Evolutionary conservation across 2,888 invertebrate species (phyloP).

Genomic region (Mycalesis mineus): DNA sequence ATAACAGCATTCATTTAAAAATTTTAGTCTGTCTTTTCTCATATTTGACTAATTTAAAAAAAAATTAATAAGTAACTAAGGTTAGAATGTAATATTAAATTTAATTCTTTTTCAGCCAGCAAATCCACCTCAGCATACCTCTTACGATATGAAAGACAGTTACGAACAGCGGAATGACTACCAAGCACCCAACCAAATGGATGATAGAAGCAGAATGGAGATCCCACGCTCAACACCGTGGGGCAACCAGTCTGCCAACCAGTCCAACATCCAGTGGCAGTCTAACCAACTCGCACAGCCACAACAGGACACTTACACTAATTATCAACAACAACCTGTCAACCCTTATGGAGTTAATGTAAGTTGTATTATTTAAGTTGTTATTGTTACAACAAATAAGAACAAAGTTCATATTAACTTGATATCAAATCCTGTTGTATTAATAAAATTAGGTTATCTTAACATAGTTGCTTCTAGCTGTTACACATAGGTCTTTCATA

Average conservation of each 20-base stretch:
- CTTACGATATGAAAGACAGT: constrained; percentile 37
- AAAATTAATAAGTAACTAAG: no score
- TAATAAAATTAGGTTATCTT: no score
- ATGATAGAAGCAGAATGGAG: constrained; percentile 29
- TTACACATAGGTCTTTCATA: no score
- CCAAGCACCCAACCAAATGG: constrained; percentile 29
- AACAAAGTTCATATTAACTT: no score
- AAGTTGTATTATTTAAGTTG: constrained; percentile 5
- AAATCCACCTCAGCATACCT: constrained; percentile 27
- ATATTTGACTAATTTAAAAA: no score
- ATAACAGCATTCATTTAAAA: no score
- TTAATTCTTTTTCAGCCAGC: constrained; percentile 10
- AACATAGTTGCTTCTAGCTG: no score
- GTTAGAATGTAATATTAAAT: neutral
- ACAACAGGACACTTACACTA: constrained; percentile 31
- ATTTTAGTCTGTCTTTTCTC: no score
- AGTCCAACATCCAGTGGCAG: constrained; percentile 12
- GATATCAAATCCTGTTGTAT: no score
- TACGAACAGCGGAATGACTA: constrained; percentile 39
- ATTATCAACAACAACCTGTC: constrained; percentile 28
- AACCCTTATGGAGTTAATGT: constrained; percentile 16
- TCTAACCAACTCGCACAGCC: constrained; percentile 16
- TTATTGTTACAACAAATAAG: no score
- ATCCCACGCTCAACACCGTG: constrained; percentile 21
- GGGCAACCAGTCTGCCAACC: constrained; percentile 13